Evolutionary conservation across 2,113 vertebrate genomes (phyloP), one percentile per base, ranked within the genome.

Genomic region (Pungitius pungitius): DNA sequence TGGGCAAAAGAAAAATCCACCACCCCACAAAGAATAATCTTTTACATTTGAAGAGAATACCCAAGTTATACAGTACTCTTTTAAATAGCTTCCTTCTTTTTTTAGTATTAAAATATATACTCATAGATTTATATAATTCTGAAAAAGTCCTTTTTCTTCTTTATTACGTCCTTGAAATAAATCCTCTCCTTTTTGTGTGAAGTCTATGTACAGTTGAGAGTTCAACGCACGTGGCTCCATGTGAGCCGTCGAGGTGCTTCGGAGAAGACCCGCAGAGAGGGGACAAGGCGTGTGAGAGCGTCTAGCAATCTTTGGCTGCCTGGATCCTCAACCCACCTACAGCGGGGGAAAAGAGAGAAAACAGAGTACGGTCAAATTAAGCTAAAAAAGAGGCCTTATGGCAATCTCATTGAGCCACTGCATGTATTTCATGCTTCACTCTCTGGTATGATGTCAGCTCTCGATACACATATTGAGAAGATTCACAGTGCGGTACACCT

Each of bases 41-140:
- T 93, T 91, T 90, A 92, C 89, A 92, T 92, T 90, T 91, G 77
- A 87, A 93, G 90, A 93, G 91, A 92, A 93, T 92, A 92, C 91
- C 92, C 91, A 94, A 92, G 92, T 94, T 93, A 94, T 93, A 94
- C 93, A 94, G 93, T 93, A 93, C 93, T 93, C 92, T 92, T 93
- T 94, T 94, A 94, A 95, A 95, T 94, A 94, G 90, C 90, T 93
- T 94, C 91, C 93, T 92, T 92, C 88, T 91, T 92, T 90, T 43
- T 94, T 94, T 94, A 93, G 94, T 94, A 94, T 93, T 94, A 93
- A 94, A 92, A 95, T 94, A 94, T 94, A 94, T 94, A 93, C 91
- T 91, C 91, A 92, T 94, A 93, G 77, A 94, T 93, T 93, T 91
- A 93, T 93, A 90, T 90, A 89, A 89, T 90, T 93, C 77, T 92